Evolutionary conservation across 2,113 vertebrate genomes (phyloP).

Genomic region (Apeltes quadracus): DNA sequence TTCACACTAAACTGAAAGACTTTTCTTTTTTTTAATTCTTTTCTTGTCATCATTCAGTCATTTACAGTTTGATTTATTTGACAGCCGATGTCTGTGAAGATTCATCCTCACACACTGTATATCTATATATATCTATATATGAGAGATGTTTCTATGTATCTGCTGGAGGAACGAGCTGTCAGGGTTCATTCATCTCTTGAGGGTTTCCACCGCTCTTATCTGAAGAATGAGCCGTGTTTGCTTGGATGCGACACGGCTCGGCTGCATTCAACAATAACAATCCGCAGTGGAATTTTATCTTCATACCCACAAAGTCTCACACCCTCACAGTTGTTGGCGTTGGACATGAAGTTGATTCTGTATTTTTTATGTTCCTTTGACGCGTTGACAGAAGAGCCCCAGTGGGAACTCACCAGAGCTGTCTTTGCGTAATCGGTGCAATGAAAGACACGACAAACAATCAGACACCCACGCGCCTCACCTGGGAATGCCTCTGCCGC

Average conservation of each 20-base stretch:
- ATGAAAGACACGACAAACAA: constrained; percentile 57
- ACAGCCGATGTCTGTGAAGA: neutral
- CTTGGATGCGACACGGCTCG: constrained; percentile 20
- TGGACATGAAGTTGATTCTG: constrained; percentile 30
- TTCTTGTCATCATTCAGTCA: neutral
- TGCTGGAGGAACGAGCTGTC: constrained; percentile 5
- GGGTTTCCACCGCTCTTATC: constrained; percentile 31
- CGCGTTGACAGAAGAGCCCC: constrained; percentile 40
- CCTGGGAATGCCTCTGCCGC: constrained; percentile 58
- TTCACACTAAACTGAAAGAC: neutral
- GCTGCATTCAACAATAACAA: constrained; percentile 17
- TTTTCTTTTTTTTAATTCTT: no score
- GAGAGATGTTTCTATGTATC: no score
- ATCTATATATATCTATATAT: no score
- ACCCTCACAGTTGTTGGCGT: constrained; percentile 40
- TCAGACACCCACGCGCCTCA: constrained; percentile 54
- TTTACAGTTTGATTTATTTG: neutral
- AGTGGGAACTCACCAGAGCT: constrained; percentile 20
- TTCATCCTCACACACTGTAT: neutral
- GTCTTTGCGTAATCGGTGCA: constrained; percentile 20
- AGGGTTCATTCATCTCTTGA: neutral
- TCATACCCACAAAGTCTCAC: constrained; percentile 29
- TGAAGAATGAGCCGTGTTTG: constrained; percentile 30
- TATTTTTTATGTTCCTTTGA: constrained; percentile 11
- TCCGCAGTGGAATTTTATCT: constrained; percentile 58